Base-by-base conservation (phyloP, 1,140 invertebrate species). In the Drosophila pseudoananassae region DNA sequence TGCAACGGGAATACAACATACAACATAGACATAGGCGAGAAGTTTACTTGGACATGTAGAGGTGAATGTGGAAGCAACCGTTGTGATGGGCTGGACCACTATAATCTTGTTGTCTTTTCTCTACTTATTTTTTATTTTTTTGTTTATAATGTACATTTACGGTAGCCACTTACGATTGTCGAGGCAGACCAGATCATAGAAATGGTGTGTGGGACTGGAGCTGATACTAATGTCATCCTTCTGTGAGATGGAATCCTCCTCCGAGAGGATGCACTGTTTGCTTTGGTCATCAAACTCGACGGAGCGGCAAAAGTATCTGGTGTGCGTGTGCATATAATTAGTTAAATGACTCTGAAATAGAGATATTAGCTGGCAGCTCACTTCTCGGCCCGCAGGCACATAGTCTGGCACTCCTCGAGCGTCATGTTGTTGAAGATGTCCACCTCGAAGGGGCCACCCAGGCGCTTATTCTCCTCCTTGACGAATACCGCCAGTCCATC, bases 251-350 rank as follows among this genome's bases (percentile, higher is more conserved):
- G 96, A 97, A 91, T 98, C 97, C 92, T 98, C 97, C 91, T 97
- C 97, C 1, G 96, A 97, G 7, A 98, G 93, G 4, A 96, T 95
- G 72, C 97, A 98, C 58, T 96, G 95, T 68, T 95, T 94, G 1
- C 95, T 96, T 92, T 96, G 95, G 64, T 97, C 96, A 80, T 98
- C 96, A 84, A 96, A 98, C 81, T 97, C 96, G n/a, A 98, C 95
- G 5, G 97, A 97, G 20, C 97, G 95, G 90, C 97, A 98, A 78
- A 97, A 97, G 90, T 97, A 96, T 88, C 95, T 96, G 75, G 43
- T 36, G 92, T 91, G 47, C 36, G 25, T 51, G 33, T 43, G 7
- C 33, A 36, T 15, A 31, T 49, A 54, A 76, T 90, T 85, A 77
- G 50, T 23, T 33, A 55, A 87, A 78, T 72, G 68, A 2, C 29